A percentile compares a stretch with the other conserved stretches of the same genome.
Conservation (phyloP, 2,797 vertebrate genomes). For the Clarias laeviceps region DNA sequence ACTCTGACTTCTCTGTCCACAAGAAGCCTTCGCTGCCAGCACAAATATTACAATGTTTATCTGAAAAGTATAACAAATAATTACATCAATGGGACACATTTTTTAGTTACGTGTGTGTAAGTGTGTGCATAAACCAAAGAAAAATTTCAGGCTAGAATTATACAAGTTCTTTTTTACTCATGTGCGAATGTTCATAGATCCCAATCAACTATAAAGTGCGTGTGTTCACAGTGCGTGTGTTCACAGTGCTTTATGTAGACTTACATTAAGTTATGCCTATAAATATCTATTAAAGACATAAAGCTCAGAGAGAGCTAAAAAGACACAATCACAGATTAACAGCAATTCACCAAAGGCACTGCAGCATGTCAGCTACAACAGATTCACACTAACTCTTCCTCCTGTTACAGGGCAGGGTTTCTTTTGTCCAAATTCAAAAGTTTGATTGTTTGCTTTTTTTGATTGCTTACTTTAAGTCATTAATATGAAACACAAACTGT, state of each 20-base stretch:
- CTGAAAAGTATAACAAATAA: constrained; percentile 60
- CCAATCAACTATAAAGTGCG: not conserved
- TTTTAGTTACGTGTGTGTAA: not conserved
- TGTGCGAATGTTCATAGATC: too few species aligned
- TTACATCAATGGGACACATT: not conserved
- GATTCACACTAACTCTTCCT: not conserved
- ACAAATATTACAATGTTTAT: constrained; percentile 81
- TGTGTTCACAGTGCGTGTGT: not conserved
- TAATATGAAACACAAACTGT: not conserved
- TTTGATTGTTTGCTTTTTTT: not conserved
- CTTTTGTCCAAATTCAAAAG: not conserved
- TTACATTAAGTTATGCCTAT: not conserved
- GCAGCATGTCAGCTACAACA: not conserved
- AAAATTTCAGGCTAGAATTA: not conserved
- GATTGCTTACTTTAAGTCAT: not conserved
- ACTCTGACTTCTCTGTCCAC: constrained; percentile 75
- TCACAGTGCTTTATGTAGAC: too few species aligned
- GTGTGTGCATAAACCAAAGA: not conserved
- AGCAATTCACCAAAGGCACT: not conserved
- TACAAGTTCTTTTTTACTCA: not conserved
- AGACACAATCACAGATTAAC: not conserved
- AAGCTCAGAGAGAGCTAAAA: not conserved
- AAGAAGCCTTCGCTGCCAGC: constrained; percentile 79
- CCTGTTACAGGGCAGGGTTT: not conserved
- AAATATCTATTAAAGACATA: not conserved